Evolutionary conservation across 1,140 invertebrate genomes (phyloP).

Genomic region (Drosophila bipectinata): DNA sequence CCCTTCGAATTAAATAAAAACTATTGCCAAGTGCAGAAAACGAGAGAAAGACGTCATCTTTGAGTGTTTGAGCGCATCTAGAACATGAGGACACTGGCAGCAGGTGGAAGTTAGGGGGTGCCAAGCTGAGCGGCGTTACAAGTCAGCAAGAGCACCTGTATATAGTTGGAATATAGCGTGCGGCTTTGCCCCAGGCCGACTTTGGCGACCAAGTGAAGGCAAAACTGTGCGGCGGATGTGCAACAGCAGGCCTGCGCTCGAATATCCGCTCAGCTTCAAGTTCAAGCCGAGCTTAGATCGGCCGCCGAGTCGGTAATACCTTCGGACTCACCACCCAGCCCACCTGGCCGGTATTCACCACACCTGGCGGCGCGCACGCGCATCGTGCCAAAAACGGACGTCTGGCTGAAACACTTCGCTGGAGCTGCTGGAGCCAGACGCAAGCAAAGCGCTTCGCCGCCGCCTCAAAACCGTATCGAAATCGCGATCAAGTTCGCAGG

Average conservation of each 20-base stretch:
- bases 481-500: constrained; percentile 1
- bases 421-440: constrained; percentile 76
- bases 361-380: constrained; percentile 51
- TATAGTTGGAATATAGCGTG: constrained; percentile 11
- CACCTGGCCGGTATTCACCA: constrained; percentile 45
- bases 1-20: constrained; percentile 50
- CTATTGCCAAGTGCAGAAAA: constrained; percentile 4
- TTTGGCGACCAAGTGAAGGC: constrained; percentile 8
- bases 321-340: constrained; percentile 17
- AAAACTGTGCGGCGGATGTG: constrained; percentile 40
- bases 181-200: neutral
- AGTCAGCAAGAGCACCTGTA: constrained; percentile 4
- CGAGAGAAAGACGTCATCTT: neutral
- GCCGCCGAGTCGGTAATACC: neutral
- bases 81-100: constrained; percentile 24
- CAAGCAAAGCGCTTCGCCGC: constrained; percentile 69
- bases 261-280: constrained; percentile 35
- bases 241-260: constrained; percentile 4
- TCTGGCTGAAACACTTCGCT: constrained; percentile 65
- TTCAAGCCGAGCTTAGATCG: constrained; percentile 40
- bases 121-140: constrained; percentile 8
- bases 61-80: neutral
- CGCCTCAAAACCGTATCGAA: constrained; percentile 28
- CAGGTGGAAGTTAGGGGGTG: constrained; percentile 26
- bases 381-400: constrained; percentile 21